Percentiles rank a stretch among this genome's conserved stretches.
Evolutionary conservation across 1,140 invertebrate species (phyloP).

Genomic region (Trichonephila clavata): DNA sequence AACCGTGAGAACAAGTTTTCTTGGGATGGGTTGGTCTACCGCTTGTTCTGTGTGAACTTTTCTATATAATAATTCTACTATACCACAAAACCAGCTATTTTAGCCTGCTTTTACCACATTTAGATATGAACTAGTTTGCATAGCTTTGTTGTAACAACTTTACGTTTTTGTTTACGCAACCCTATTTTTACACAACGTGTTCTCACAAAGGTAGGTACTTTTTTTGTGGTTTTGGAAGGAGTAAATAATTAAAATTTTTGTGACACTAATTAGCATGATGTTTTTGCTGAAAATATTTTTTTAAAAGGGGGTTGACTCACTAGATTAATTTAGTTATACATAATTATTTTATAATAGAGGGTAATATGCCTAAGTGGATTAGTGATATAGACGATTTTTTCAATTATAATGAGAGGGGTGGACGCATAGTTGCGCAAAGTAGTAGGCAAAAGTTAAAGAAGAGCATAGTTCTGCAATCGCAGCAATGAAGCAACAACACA

Average conservation of each 20-base stretch:
- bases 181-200: too few relatives aligned
- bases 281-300: neutral
- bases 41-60: too few relatives aligned
- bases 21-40: too few relatives aligned
- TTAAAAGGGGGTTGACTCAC: neutral
- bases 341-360: neutral
- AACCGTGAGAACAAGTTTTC: too few relatives aligned
- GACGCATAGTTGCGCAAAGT: neutral
- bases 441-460: neutral
- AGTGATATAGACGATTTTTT: neutral
- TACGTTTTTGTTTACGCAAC: too few relatives aligned
- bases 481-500: neutral
- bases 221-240: too few relatives aligned
- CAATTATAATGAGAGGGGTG: neutral
- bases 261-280: neutral
- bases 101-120: too few relatives aligned
- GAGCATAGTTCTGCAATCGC: neutral
- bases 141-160: too few relatives aligned
- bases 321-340: neutral
- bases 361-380: neutral
- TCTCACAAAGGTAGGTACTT: too few relatives aligned
- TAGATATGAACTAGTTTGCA: too few relatives aligned
- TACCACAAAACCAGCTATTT: too few relatives aligned
- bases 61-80: too few relatives aligned
- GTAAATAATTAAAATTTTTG: neutral